A percentile compares a stretch with the other conserved stretches of the same genome.
phyloP scores from a whole-genome alignment of 2,797 vertebrate genomes.

The Oreortyx pictus region DNA sequence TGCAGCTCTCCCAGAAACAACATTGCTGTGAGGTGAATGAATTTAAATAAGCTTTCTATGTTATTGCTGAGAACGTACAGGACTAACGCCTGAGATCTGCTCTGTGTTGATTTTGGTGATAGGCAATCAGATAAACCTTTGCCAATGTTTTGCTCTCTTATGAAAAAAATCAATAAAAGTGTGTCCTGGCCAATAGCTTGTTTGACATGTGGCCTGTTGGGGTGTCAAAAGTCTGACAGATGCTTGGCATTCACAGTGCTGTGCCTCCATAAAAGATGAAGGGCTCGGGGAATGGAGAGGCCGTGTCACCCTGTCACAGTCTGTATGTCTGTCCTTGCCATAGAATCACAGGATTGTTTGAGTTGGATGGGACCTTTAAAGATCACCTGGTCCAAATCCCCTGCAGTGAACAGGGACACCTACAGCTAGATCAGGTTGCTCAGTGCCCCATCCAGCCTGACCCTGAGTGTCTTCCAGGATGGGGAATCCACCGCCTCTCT shows the following conservation, averaged over 20 bases:
- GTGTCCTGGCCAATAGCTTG: slow-evolving; percentile 41
- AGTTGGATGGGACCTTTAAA: too few species aligned
- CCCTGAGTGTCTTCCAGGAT: too few species aligned
- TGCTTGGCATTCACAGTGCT: background rate
- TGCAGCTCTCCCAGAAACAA: slow-evolving; percentile 14
- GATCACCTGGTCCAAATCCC: too few species aligned
- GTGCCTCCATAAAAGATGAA: background rate
- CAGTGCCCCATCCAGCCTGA: too few species aligned
- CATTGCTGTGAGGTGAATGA: background rate
- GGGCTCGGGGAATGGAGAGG: background rate
- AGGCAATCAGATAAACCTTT: slow-evolving; percentile 32
- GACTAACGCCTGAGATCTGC: background rate
- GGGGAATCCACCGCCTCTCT: too few species aligned
- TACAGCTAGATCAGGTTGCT: too few species aligned
- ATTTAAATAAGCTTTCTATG: slow-evolving; percentile 28
- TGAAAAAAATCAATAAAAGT: slow-evolving; percentile 54
- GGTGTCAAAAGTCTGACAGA: background rate
- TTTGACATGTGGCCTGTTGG: slow-evolving; percentile 16
- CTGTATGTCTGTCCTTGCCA: background rate
- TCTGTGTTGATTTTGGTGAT: slow-evolving; percentile 14
- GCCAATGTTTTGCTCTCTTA: slow-evolving; percentile 62
- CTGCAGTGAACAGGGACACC: too few species aligned
- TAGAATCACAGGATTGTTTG: too few species aligned
- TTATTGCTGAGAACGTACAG: background rate
- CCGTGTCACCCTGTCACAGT: background rate